Evolutionary conservation across 2,888 invertebrate genomes (phyloP), one percentile per base, ranked within the genome.

Genomic region (Cephalotes varians): DNA sequence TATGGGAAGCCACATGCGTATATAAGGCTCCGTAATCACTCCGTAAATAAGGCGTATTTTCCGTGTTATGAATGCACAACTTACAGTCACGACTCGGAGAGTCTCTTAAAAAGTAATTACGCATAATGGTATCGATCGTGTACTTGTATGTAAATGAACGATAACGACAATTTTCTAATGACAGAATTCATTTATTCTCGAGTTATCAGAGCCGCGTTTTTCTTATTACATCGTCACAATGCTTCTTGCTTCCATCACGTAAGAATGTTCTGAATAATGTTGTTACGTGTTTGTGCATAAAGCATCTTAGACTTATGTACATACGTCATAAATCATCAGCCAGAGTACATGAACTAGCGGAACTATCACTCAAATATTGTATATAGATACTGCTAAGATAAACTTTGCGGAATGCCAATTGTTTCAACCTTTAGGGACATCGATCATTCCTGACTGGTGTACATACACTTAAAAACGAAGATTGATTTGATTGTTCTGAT

Each of bases 251-350:
- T 81, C 72, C 85, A 60, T 80, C 80, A 72, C 71, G 56, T 25
- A 58, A 58, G 65, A 69, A 82, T 82, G 74, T 87, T 87, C 79
- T 44, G 69, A 82, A 79, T 82, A 87, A 86, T 81, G 84, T 81
- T 81, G 72, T 87, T 86, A 82, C 80, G 44, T 10, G 47, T 25
- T 69, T 37, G 21, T 77, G 82, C 84, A 65, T 71, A 82, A 88
- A n/a, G n/a, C n/a, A 82, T 86, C 81, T 71, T 9, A 12, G 62
- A 21, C 62, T 79, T 81, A 62, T 31, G 49, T 15, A 67, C 77
- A 31, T 44, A 25, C 44, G 4, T 56, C 77, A 71, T 79, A 79
- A 79, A 79, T 79, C 77, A 71, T 34, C n/a, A 44, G 71, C 18
- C 25, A 6, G 62, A 49, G 44, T 49, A 49, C 62, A 18, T 21